Conservation (phyloP, 2,888 invertebrate genomes). For the Allolobophora icterica region DNA sequence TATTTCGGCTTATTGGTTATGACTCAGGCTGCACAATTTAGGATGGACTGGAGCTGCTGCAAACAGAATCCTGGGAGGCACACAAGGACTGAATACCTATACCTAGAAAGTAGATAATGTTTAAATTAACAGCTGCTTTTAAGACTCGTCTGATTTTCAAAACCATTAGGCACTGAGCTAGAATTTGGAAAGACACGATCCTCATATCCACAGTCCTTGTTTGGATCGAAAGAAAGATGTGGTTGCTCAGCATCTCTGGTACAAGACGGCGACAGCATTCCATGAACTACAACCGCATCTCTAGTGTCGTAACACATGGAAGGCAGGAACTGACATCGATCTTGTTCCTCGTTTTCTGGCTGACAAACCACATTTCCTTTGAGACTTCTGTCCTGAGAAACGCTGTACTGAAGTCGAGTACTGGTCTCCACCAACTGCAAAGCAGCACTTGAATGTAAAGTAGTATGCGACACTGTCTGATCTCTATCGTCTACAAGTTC, state of each 20-base stretch:
- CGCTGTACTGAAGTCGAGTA: neutral
- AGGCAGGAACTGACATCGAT: slow-evolving; percentile 17
- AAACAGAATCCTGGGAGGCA: too few relatives aligned
- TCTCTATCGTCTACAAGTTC: neutral
- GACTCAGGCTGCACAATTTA: too few relatives aligned
- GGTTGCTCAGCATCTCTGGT: neutral
- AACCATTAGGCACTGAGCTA: neutral
- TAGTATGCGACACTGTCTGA: neutral
- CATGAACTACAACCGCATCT: neutral
- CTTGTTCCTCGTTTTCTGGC: neutral
- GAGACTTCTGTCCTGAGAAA: neutral
- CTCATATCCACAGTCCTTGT: slow-evolving; percentile 5
- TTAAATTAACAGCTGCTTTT: slow-evolving; percentile 13
- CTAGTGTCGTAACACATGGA: neutral
- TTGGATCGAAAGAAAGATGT: neutral
- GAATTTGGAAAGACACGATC: neutral
- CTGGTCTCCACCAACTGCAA: neutral
- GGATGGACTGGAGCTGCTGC: too few relatives aligned
- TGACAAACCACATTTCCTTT: slow-evolving; percentile 17
- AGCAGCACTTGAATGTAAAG: too few relatives aligned
- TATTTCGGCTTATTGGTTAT: too few relatives aligned
- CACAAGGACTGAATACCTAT: too few relatives aligned
- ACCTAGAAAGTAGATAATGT: too few relatives aligned
- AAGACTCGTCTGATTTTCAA: neutral
- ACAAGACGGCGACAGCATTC: neutral